These are phyloP conservation scores for Lasaia peninsularis DNA, from an alignment of 1,140 invertebrate genomes.

Conservation along the genomic window DNA sequence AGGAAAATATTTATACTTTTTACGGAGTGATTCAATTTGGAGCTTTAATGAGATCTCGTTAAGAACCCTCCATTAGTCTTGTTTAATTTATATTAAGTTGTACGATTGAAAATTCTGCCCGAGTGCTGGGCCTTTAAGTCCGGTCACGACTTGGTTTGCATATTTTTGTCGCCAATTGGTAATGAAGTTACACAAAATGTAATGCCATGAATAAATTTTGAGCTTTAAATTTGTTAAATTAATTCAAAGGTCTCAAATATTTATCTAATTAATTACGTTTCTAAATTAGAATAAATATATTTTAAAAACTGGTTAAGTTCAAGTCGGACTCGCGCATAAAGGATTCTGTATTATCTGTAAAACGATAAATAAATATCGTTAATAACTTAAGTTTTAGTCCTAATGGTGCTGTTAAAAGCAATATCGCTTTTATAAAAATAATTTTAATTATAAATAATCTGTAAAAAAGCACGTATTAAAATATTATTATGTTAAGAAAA, in stretches of 20 bases:
- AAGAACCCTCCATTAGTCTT: constrained; percentile 25
- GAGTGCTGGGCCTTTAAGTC: constrained; percentile 19
- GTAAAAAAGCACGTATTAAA: too few relatives aligned
- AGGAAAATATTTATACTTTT: constrained; percentile 14
- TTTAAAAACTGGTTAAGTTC: too few relatives aligned
- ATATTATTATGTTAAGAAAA: too few relatives aligned
- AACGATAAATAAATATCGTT: too few relatives aligned
- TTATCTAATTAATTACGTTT: constrained; percentile 15
- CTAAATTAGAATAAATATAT: not conserved
- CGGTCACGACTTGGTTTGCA: constrained; percentile 27
- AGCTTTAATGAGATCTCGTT: constrained; percentile 23
- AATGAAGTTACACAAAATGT: constrained; percentile 23
- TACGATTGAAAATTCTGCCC: constrained; percentile 16
- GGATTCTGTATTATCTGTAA: too few relatives aligned
- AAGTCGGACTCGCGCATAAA: too few relatives aligned
- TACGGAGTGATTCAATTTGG: constrained; percentile 25
- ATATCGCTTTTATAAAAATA: too few relatives aligned
- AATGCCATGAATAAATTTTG: constrained; percentile 10
- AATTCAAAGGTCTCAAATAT: constrained; percentile 10
- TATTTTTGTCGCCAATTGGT: constrained; percentile 27
- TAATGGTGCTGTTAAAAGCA: too few relatives aligned
- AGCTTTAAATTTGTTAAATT: constrained; percentile 13
- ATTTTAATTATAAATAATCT: too few relatives aligned
- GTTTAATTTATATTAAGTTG: constrained; percentile 26
- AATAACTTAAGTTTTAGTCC: too few relatives aligned